phyloP scores from a whole-genome alignment of 2,888 invertebrate genomes.

The Barypeithes pellucidus region DNA sequence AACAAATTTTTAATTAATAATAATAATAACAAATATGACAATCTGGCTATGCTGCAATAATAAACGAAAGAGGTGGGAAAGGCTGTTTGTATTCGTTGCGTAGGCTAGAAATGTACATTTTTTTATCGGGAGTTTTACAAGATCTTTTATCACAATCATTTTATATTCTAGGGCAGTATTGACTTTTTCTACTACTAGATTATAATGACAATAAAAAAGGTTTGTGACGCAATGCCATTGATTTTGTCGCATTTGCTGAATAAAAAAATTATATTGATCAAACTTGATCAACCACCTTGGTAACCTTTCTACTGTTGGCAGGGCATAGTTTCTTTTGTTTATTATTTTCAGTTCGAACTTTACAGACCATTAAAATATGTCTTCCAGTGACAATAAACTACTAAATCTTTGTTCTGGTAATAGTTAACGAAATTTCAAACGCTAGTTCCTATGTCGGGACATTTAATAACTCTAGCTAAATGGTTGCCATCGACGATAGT shows the following conservation, averaged over 20 bases:
- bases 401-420: neutral
- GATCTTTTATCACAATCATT: no score
- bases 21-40: no score
- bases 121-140: no score
- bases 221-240: neutral
- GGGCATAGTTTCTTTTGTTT: constrained; percentile 20
- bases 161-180: no score
- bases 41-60: no score
- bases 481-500: constrained; percentile 75
- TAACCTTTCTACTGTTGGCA: constrained; percentile 18
- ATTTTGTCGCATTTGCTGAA: constrained; percentile 3
- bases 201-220: neutral
- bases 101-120: no score
- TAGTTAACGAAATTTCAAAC: neutral
- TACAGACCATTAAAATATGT: constrained; percentile 5
- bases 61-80: no score
- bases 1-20: no score
- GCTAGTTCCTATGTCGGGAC: constrained; percentile 65
- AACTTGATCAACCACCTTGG: constrained; percentile 36
- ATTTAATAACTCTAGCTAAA: constrained; percentile 68
- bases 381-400: constrained; percentile 18
- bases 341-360: neutral
- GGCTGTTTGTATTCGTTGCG: no score
- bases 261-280: constrained; percentile 29
- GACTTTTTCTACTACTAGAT: no score